Evolutionary conservation across 2,888 invertebrate species (phyloP).

Genomic region (Eudemis profundana): DNA sequence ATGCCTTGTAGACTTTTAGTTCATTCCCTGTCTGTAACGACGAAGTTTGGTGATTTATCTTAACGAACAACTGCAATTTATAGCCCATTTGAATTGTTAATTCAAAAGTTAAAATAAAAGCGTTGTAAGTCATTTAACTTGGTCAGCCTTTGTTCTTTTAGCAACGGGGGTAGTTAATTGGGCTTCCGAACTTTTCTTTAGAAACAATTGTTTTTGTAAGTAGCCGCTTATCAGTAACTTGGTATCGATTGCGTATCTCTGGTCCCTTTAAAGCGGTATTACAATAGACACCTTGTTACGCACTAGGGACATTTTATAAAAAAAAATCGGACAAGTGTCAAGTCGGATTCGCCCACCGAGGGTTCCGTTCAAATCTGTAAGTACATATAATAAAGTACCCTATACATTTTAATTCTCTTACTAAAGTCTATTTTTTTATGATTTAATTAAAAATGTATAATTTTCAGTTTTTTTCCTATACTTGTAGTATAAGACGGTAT

Average conservation of each 20-base stretch:
- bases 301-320: too few relatives aligned
- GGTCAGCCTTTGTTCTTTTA: conserved; percentile 31
- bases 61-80: conserved; percentile 30
- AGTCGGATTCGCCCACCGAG: too few relatives aligned
- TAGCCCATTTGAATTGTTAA: conserved; percentile 35
- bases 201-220: conserved; percentile 24
- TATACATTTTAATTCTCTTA: too few relatives aligned
- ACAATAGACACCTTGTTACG: background rate
- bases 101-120: conserved; percentile 39
- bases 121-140: conserved; percentile 31
- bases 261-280: background rate
- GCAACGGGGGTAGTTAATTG: conserved; percentile 33
- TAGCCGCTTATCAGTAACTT: conserved; percentile 29
- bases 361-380: too few relatives aligned
- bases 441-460: too few relatives aligned
- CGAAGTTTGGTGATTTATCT: conserved; percentile 25
- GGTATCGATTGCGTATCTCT: conserved; percentile 24
- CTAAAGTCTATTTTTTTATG: too few relatives aligned
- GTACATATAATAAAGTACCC: too few relatives aligned
- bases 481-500: too few relatives aligned
- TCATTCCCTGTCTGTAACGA: background rate
- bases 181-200: conserved; percentile 15
- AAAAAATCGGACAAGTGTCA: too few relatives aligned
- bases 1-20: background rate
- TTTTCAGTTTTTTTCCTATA: too few relatives aligned